Conservation (phyloP, 53 echinoderm and acorn worm species). For the Apostichopus leukothele region DNA sequence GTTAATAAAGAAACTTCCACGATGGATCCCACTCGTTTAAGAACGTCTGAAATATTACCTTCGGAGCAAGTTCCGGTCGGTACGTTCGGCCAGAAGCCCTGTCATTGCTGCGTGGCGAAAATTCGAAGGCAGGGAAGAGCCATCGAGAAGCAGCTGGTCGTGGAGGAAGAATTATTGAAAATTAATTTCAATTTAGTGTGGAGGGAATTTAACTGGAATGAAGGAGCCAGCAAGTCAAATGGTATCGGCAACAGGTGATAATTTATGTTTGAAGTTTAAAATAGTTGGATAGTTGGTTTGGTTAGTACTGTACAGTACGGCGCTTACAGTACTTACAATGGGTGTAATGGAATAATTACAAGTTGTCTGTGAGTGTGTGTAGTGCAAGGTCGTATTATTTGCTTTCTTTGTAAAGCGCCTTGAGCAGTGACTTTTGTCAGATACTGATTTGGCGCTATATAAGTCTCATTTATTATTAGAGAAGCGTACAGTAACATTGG, state of each 20-base stretch:
- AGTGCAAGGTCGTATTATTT: too few relatives aligned
- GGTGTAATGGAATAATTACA: too few relatives aligned
- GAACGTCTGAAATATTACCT: not conserved
- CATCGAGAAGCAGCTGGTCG: not conserved
- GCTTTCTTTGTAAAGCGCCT: too few relatives aligned
- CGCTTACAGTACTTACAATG: too few relatives aligned
- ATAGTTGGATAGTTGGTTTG: too few relatives aligned
- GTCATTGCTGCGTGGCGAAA: constrained; percentile 12
- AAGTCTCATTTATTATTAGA: too few relatives aligned
- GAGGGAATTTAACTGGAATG: constrained; percentile 31
- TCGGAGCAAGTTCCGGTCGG: not conserved
- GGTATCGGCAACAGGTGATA: not conserved
- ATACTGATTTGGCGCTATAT: too few relatives aligned
- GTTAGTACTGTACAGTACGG: too few relatives aligned
- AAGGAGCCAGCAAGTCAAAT: not conserved
- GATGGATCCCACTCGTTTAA: constrained; percentile 12
- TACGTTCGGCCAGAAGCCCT: not conserved
- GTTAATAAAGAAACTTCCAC: not conserved
- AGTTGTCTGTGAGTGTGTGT: too few relatives aligned
- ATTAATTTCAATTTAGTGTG: constrained; percentile 7
- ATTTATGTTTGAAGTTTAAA: too few relatives aligned
- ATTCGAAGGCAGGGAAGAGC: not conserved
- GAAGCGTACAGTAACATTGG: too few relatives aligned
- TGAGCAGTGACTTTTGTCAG: too few relatives aligned
- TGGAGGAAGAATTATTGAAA: not conserved